A percentile compares a stretch with the other conserved stretches of the same genome.
phyloP scores from a whole-genome alignment of 2,797 vertebrate genomes.

The Hozukius guyotensis region DNA sequence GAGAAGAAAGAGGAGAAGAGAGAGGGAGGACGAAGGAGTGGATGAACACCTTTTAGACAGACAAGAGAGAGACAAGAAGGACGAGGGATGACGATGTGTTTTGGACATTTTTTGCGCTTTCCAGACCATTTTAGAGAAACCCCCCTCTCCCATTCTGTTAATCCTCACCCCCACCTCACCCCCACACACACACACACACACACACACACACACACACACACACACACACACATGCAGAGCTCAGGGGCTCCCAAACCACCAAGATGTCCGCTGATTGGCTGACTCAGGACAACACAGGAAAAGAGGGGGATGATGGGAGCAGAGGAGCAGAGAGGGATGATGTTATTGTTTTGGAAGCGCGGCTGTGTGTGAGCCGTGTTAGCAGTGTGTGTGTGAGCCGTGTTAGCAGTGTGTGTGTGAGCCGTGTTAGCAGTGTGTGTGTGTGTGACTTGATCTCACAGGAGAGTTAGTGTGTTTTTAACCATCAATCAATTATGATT shows the following conservation, averaged over 20 bases:
- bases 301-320: conserved; percentile 16
- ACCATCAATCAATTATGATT: background rate
- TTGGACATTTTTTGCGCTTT: too few relatives aligned
- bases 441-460: background rate
- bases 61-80: background rate
- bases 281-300: conserved; percentile 59
- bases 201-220: background rate
- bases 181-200: background rate
- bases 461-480: background rate
- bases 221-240: background rate
- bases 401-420: background rate
- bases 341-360: conserved; percentile 29
- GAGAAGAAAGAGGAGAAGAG: conserved; percentile 13
- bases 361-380: background rate
- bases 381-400: background rate
- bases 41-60: background rate
- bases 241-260: conserved; percentile 19
- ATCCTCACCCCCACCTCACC: background rate
- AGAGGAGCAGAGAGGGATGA: background rate
- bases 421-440: too few relatives aligned
- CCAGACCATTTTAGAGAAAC: too few relatives aligned
- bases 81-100: too few relatives aligned
- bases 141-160: background rate
- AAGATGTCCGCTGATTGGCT: conserved; percentile 44
- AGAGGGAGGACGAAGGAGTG: background rate